These are phyloP conservation scores for Clinocottus analis DNA, from an alignment of 2,113 vertebrate species.

Conservation along the genomic window DNA sequence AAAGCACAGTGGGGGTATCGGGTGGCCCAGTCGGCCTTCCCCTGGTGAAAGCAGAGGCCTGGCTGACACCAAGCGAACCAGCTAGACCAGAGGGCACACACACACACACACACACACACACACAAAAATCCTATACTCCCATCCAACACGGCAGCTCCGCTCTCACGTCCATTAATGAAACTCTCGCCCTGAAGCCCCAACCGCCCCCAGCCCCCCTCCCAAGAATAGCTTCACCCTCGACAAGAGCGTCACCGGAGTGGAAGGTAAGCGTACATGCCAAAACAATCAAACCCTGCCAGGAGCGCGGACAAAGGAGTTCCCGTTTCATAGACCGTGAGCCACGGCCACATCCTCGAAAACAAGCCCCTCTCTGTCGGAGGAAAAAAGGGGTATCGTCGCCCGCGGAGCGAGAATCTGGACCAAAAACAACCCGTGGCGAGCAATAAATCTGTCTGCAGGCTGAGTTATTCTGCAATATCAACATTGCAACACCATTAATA, in stretches of 20 bases:
- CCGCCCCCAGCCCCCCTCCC: not conserved
- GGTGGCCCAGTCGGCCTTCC: slow-evolving; percentile 53
- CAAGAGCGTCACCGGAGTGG: slow-evolving; percentile 7
- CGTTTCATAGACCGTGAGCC: slow-evolving; percentile 21
- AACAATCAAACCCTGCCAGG: slow-evolving; percentile 40
- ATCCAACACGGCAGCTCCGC: slow-evolving; percentile 28
- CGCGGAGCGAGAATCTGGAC: slow-evolving; percentile 35
- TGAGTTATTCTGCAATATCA: slow-evolving; percentile 58
- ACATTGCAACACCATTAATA: slow-evolving; percentile 61
- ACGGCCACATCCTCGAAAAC: slow-evolving; percentile 47
- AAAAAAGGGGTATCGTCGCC: not conserved
- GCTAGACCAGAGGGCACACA: slow-evolving; percentile 48
- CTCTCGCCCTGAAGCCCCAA: not conserved
- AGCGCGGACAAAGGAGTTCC: slow-evolving; percentile 26
- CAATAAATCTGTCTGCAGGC: slow-evolving; percentile 56
- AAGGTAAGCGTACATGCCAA: slow-evolving; percentile 40
- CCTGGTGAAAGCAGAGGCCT: slow-evolving; percentile 57
- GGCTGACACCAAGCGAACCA: slow-evolving; percentile 66
- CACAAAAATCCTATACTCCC: not conserved
- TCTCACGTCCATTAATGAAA: slow-evolving; percentile 45
- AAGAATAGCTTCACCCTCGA: not conserved
- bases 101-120: slow-evolving; percentile 8
- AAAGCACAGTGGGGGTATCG: slow-evolving; percentile 74
- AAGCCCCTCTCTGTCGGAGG: slow-evolving; percentile 6
- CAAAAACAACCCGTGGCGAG: slow-evolving; percentile 50